Evolutionary conservation across 2,888 invertebrate species (phyloP), one percentile per base, ranked within the genome.

Genomic region (Dendrolimus houi): DNA sequence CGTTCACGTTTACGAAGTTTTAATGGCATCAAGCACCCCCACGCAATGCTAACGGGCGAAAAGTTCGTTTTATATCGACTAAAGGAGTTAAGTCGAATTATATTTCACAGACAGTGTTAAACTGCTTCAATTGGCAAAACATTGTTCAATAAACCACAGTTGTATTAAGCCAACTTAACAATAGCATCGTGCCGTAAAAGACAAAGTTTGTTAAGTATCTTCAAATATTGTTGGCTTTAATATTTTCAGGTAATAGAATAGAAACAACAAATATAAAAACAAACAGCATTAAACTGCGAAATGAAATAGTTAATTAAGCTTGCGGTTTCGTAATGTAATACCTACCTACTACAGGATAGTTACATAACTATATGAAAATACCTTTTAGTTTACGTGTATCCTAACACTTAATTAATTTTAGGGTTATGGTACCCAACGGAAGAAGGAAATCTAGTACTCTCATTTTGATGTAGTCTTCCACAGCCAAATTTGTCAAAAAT

Each of bases 241-340:
- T 47, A 47, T 47, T 9, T 12, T 47, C 47, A 47, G 47, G 12
- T 47, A 47, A 47, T 47, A 47, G 47, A 47, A 47, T 47, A 10
- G 47, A 61, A 58, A 62, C 60, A 69, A 67, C 63, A 68, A 65
- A 61, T 63, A 65, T 55, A 65, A 60, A 64, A 63, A 66, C 65
- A 68, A 72, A 70, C 71, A 67, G 61, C 12, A 8, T 6, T 64
- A 61, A 74, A 72, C 63, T 76, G 73, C 67, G 63, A 72, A 75
- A 74, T 75, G 66, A 72, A 70, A 70, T 68, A 71, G 70, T 75
- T 73, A 79, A 80, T 78, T 75, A 78, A 75, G 67, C 68, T 65
- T 55, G 10, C 57, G 55, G 61, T 47, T 12, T 47, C 47, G 3
- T 7, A 47, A 2, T 9, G 8, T 47, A 9, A 47, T 47, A 47